Evolutionary conservation across 2,888 invertebrate species (phyloP), one percentile per base, ranked within the genome.

Genomic region (Adelphocoris suturalis): DNA sequence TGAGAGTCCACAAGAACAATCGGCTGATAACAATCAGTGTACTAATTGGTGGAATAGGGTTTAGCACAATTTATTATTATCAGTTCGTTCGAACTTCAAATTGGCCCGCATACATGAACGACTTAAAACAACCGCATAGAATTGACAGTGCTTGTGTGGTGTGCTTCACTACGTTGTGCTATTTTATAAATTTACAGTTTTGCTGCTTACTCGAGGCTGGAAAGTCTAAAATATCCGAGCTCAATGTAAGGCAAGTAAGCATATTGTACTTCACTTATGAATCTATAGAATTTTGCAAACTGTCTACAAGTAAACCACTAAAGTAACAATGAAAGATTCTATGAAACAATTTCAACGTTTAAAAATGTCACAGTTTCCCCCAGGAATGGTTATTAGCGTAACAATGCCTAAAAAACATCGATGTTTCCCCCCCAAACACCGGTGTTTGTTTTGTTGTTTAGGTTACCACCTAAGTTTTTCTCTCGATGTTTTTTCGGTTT

Each of bases 61-160:
- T 13, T 3, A 78, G 78, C 37, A 23, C 46, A 37, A 78, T 78
- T 78, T 78, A 46, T 13, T 5, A 7, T 14, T 46, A 37, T 14
- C 28, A 46, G 2, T 46, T 78, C 37, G 4, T 46, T 1, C 28
- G 78, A n/a, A 78, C 13, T 23, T 78, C 78, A 16, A 78, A 78
- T 9, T 78, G 28, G 37, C 37, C 78, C 2, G 13, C 1, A n/a
- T 78, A 78, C 78, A 3, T 78, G 78, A 13, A 78, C n/a, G 78
- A 78, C 13, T 7, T 3, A 2, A 78, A 46, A 78, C 16, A 11
- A 5, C 3, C 13, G 1, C 78, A 78, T 14, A 46, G 14, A 13
- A 46, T 78, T 14, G 78, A 78, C 78, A 78, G 78, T 37, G 78
- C 78, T 13, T 46, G 78, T 37, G 37, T 78, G 0, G 78, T 78